Evolutionary conservation across 1,140 invertebrate genomes (phyloP).

Genomic region (Tyrophagus putrescentiae): DNA sequence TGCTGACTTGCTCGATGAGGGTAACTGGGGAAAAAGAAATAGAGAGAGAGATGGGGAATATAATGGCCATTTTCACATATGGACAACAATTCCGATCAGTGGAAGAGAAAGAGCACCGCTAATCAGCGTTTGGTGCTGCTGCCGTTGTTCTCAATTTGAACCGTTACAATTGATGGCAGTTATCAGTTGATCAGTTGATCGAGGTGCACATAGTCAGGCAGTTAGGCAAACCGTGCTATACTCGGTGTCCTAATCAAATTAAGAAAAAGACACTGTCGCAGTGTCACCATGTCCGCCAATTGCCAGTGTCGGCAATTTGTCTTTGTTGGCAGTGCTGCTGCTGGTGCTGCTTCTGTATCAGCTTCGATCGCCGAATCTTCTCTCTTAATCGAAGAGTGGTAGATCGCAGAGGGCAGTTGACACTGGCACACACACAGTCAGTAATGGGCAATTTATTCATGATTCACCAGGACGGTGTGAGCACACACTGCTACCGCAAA

Average conservation of each 20-base stretch:
- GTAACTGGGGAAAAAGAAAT: background rate
- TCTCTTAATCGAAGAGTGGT: slow-evolving; percentile 14
- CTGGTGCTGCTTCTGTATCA: too few species aligned
- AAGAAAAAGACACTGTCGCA: background rate
- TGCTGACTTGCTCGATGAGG: background rate
- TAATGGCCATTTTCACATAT: background rate
- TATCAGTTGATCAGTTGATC: too few species aligned
- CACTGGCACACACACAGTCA: too few species aligned
- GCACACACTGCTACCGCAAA: too few species aligned
- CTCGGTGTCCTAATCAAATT: slow-evolving; percentile 12
- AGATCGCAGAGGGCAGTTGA: too few species aligned
- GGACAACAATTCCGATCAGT: background rate
- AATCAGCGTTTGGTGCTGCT: background rate
- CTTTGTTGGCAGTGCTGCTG: background rate
- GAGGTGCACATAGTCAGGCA: too few species aligned
- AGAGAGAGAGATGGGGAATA: background rate
- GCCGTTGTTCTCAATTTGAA: too few species aligned
- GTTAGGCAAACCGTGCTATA: too few species aligned
- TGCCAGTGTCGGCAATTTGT: background rate
- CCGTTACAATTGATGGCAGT: too few species aligned
- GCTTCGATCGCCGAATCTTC: background rate
- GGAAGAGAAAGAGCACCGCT: background rate
- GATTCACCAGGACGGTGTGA: slow-evolving; percentile 5
- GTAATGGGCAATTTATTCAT: slow-evolving; percentile 14
- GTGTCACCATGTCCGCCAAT: background rate